Evolutionary conservation across 2,797 vertebrate species (phyloP).

Genomic region (Poliocrania exsul): DNA sequence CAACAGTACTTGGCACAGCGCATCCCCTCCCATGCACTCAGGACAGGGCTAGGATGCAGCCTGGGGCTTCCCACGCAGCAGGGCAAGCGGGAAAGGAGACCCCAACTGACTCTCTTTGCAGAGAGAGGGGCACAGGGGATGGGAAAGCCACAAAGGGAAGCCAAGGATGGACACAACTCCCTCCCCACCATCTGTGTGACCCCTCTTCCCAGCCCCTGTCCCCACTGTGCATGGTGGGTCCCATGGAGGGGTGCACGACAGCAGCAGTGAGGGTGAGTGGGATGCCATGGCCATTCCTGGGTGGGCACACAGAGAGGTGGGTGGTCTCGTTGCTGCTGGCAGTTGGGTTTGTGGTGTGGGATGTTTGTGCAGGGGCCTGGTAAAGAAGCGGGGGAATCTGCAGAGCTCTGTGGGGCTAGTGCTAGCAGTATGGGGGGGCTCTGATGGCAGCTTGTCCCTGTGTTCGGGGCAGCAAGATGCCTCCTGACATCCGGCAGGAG

Average conservation of each 20-base stretch:
- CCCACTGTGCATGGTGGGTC: neutral
- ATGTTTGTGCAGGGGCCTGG: neutral
- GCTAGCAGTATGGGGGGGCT: neutral
- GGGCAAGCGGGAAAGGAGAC: neutral
- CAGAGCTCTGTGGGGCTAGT: neutral
- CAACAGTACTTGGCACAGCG: neutral
- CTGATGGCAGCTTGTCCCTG: neutral
- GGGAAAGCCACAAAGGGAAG: neutral
- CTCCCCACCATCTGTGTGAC: neutral
- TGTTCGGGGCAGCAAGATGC: accelerated
- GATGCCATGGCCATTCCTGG: constrained; percentile 38
- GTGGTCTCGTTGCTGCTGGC: constrained; percentile 38
- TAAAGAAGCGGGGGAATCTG: neutral
- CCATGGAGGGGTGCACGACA: neutral
- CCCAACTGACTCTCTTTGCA: neutral
- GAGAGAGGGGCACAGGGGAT: neutral
- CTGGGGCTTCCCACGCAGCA: accelerated
- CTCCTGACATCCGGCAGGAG: neutral
- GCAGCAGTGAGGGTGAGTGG: neutral
- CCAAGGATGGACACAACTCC: accelerated
- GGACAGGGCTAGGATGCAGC: neutral
- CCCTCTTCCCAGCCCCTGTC: neutral
- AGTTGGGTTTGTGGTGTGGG: neutral
- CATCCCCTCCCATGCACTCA: neutral
- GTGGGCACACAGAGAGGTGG: constrained; percentile 66